These are phyloP conservation scores for Mystacornis crossleyi DNA, from an alignment of 2,113 vertebrate species.

Conservation along the genomic window DNA sequence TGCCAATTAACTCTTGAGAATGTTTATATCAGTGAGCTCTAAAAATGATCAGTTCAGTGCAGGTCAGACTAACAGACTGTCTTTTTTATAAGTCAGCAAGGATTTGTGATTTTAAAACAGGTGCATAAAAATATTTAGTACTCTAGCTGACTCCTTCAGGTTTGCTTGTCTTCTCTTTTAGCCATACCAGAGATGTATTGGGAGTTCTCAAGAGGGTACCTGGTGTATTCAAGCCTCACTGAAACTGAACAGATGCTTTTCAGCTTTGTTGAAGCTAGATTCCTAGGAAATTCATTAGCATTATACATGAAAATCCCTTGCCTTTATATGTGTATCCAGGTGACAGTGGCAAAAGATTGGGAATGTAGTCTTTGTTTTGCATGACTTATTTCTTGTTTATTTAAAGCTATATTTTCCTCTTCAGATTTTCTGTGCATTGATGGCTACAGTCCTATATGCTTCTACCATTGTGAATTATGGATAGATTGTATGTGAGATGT, in stretches of 20 bases:
- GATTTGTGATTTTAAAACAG: not conserved
- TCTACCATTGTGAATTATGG: not conserved
- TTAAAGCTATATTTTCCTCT: not conserved
- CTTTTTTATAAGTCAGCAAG: not conserved
- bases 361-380: not conserved
- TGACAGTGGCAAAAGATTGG: not conserved
- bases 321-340: not conserved
- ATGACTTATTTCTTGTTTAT: not conserved
- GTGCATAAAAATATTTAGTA: not conserved
- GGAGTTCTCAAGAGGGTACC: not conserved
- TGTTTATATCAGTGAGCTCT: not conserved
- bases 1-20: not conserved
- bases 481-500: not conserved
- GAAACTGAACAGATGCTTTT: slow-evolving; percentile 7
- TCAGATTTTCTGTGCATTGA: not conserved
- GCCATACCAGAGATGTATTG: not conserved
- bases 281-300: slow-evolving; percentile 14
- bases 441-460: not conserved
- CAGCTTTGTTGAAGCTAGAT: not conserved
- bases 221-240: not conserved
- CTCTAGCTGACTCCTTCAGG: not conserved
- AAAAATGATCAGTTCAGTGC: not conserved
- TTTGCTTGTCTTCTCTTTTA: not conserved
- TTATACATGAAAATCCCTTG: not conserved
- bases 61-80: not conserved